These are phyloP conservation scores for Thumatha senex DNA, from an alignment of 2,888 invertebrate genomes.

Conservation along the genomic window DNA sequence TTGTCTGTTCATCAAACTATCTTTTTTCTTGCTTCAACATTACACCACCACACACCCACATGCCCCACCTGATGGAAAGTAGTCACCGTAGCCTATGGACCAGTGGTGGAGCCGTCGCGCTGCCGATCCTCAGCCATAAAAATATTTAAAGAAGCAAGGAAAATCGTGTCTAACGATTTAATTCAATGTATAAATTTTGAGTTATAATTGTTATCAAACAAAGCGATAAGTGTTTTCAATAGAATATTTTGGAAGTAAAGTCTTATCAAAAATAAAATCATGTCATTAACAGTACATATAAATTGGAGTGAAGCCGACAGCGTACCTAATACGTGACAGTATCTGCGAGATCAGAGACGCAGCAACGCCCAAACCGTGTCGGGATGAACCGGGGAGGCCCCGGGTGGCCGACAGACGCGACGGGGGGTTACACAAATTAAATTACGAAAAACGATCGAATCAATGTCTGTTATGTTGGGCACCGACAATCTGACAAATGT, in stretches of 20 bases:
- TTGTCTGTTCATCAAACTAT: too few relatives aligned
- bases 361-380: constrained; percentile 62
- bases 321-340: constrained; percentile 55
- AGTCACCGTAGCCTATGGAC: too few relatives aligned
- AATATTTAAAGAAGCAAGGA: too few relatives aligned
- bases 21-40: too few relatives aligned
- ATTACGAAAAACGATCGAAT: constrained; percentile 57
- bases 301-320: constrained; percentile 40
- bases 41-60: too few relatives aligned
- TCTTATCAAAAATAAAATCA: constrained; percentile 23
- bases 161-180: too few relatives aligned
- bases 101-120: too few relatives aligned
- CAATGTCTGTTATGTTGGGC: constrained; percentile 48
- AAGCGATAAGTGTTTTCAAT: too few relatives aligned
- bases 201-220: too few relatives aligned
- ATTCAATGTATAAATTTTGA: too few relatives aligned
- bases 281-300: constrained; percentile 33
- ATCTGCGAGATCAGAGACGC: constrained; percentile 41
- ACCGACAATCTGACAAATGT: constrained; percentile 31
- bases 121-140: too few relatives aligned
- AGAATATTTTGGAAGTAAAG: not conserved
- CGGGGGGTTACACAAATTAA: constrained; percentile 55
- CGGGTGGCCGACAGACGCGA: constrained; percentile 31
- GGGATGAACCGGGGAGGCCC: constrained; percentile 37
- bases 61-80: too few relatives aligned